Evolutionary conservation across 2,888 invertebrate genomes (phyloP).

Genomic region (Lathronympha strigana): DNA sequence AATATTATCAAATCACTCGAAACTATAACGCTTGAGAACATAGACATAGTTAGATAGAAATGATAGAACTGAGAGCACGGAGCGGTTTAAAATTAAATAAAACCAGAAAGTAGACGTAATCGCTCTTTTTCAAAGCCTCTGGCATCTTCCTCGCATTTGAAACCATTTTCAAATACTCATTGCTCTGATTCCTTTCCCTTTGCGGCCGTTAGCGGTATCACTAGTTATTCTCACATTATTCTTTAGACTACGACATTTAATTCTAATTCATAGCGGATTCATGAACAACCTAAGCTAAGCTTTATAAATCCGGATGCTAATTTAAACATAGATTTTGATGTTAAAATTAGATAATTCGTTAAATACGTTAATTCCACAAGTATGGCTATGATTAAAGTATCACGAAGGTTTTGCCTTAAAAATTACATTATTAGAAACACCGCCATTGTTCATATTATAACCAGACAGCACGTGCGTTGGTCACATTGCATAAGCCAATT

Average conservation of each 20-base stretch:
- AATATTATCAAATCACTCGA: too few species aligned
- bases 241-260: neutral
- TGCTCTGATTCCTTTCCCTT: conserved; percentile 1
- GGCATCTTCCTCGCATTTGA: conserved; percentile 5
- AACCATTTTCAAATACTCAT: conserved; percentile 19
- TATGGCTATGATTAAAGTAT: too few species aligned
- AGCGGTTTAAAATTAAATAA: conserved; percentile 7
- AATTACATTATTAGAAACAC: too few species aligned
- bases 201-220: neutral
- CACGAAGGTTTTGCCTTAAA: too few species aligned
- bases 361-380: too few species aligned
- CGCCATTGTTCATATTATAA: neutral
- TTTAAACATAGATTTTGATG: too few species aligned
- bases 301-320: too few species aligned
- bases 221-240: conserved; percentile 12
- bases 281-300: neutral
- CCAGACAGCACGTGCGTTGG: neutral
- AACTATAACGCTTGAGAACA: too few species aligned
- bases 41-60: too few species aligned
- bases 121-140: neutral
- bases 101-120: neutral
- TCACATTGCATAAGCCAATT: too few species aligned
- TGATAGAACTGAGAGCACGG: neutral
- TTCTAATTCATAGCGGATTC: neutral
- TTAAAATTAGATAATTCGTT: too few species aligned